A percentile compares a stretch with the other conserved stretches of the same genome.
These are phyloP conservation scores for Ornithoptera alexandrae DNA, from an alignment of 2,888 invertebrate species.

Conservation along the genomic window DNA sequence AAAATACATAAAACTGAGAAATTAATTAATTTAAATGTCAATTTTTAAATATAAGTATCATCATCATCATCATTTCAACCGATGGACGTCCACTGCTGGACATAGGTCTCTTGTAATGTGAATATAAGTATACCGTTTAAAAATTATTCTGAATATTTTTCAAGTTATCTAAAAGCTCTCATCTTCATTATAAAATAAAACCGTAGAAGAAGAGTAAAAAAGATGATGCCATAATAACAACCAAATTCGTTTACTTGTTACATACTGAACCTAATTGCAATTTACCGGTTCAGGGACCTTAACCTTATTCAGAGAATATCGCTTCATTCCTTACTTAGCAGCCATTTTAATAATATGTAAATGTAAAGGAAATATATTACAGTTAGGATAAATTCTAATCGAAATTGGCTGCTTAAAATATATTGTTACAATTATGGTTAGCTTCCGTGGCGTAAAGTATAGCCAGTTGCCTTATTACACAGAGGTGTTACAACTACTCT, in stretches of 20 bases:
- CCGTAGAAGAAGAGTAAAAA: background rate
- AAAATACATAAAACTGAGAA: too few relatives aligned
- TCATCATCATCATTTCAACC: too few relatives aligned
- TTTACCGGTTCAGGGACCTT: constrained; percentile 4
- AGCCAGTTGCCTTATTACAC: background rate
- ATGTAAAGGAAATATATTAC: background rate
- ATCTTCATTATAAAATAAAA: background rate
- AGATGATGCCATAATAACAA: background rate
- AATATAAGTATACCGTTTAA: too few relatives aligned
- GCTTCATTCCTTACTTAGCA: background rate
- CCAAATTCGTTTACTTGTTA: background rate
- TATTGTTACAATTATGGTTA: background rate
- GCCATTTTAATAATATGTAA: constrained; percentile 3
- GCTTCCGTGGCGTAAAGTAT: background rate
- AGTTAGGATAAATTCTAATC: background rate
- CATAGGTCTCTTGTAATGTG: too few relatives aligned
- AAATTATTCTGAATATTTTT: background rate
- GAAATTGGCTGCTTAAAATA: background rate
- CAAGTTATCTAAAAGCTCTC: background rate
- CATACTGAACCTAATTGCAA: constrained; percentile 1
- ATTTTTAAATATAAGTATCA: too few relatives aligned
- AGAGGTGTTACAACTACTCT: too few relatives aligned
- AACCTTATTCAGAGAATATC: constrained; percentile 4
- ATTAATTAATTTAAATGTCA: too few relatives aligned
- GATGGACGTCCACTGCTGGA: too few relatives aligned